Conservation (phyloP, 2,797 vertebrate genomes). For the Morelia viridis region DNA sequence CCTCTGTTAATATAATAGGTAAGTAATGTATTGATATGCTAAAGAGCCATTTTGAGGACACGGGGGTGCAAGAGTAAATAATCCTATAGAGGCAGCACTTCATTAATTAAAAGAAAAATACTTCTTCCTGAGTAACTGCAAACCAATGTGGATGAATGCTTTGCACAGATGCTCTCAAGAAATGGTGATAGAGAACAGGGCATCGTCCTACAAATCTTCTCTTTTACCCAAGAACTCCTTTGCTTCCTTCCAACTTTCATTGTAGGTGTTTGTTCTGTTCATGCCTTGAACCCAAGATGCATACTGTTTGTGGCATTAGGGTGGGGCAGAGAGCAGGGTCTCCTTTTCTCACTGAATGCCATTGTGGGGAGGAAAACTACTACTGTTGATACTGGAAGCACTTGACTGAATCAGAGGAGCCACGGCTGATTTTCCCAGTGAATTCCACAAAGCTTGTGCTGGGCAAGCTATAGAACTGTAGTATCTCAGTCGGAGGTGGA, state of each 20-base stretch:
- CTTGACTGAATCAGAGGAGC: background rate
- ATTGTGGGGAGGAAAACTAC: background rate
- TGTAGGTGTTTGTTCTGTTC: background rate
- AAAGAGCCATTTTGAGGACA: background rate
- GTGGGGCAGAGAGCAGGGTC: background rate
- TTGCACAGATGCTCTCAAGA: background rate
- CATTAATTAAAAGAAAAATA: background rate
- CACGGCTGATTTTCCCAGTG: background rate
- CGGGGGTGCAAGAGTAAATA: background rate
- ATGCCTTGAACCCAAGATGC: background rate
- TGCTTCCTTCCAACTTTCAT: background rate
- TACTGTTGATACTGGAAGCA: background rate
- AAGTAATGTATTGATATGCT: background rate
- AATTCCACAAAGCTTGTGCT: too few species aligned
- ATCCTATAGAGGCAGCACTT: background rate
- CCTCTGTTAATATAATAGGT: background rate
- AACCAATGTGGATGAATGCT: background rate
- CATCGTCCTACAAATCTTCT: background rate
- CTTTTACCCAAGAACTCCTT: background rate
- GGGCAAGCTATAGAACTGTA: background rate
- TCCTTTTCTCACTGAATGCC: background rate
- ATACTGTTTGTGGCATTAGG: background rate
- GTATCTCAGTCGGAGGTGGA: background rate
- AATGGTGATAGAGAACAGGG: background rate
- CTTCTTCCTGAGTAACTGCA: background rate